Evolutionary conservation across 2,113 vertebrate genomes (phyloP).

Genomic region (Syngnathus scovelli): DNA sequence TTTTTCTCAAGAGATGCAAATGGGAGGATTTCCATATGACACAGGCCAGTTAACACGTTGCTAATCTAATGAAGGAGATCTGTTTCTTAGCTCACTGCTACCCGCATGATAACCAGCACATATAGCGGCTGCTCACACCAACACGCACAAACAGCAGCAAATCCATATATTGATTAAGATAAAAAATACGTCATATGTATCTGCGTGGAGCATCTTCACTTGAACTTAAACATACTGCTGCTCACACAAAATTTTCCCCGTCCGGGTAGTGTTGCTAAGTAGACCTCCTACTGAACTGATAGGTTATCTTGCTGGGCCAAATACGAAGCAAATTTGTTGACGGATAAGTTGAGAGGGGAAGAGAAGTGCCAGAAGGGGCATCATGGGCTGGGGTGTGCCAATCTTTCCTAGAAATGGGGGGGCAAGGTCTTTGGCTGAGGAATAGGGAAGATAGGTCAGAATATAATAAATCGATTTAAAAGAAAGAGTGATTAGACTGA

Average conservation of each 20-base stretch:
- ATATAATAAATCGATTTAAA: neutral
- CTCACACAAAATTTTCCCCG: slow-evolving; percentile 6
- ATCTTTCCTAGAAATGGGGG: slow-evolving; percentile 22
- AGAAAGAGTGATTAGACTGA: slow-evolving; percentile 11
- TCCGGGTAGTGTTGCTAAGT: slow-evolving; percentile 16
- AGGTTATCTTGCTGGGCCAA: slow-evolving; percentile 36
- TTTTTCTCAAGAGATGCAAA: slow-evolving; percentile 70
- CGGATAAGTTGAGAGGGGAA: slow-evolving; percentile 25
- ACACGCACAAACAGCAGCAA: slow-evolving; percentile 1
- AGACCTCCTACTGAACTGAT: slow-evolving; percentile 29
- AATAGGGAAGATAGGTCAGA: slow-evolving; percentile 25
- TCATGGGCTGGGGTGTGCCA: slow-evolving; percentile 23
- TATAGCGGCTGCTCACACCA: neutral
- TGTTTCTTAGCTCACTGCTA: slow-evolving; percentile 17
- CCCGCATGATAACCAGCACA: neutral
- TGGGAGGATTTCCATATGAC: slow-evolving; percentile 67
- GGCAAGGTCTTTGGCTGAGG: slow-evolving; percentile 5
- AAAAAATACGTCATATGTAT: neutral
- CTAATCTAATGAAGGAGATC: slow-evolving; percentile 58
- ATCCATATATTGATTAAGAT: slow-evolving; percentile 6
- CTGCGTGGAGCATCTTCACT: neutral
- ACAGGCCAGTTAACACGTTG: slow-evolving; percentile 48
- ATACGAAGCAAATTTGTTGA: slow-evolving; percentile 32
- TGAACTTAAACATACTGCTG: neutral
- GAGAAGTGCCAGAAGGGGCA: slow-evolving; percentile 24